These are phyloP conservation scores for Fragum whitleyi DNA, from an alignment of 2,888 invertebrate species.

Conservation along the genomic window DNA sequence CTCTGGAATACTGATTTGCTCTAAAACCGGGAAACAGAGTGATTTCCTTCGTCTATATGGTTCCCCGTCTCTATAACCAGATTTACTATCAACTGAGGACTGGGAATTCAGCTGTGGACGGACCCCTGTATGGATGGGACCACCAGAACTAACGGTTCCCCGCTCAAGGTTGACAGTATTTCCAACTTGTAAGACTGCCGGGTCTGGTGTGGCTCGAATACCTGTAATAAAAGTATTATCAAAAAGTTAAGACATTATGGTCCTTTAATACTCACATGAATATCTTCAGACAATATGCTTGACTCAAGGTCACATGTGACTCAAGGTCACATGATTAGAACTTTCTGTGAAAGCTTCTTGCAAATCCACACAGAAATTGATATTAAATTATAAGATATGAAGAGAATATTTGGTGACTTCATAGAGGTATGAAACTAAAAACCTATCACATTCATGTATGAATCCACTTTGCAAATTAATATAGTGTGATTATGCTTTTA, in stretches of 20 bases:
- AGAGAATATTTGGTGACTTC: too few species aligned
- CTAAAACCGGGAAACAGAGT: slow-evolving; percentile 73
- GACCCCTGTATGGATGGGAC: slow-evolving; percentile 23
- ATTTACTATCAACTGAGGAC: background rate
- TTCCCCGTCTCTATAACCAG: slow-evolving; percentile 77
- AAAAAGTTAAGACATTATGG: too few species aligned
- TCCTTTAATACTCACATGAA: too few species aligned
- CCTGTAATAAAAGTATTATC: slow-evolving; percentile 35
- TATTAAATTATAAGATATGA: too few species aligned
- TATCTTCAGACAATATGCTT: background rate
- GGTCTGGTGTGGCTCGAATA: slow-evolving; percentile 32
- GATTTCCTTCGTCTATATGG: slow-evolving; percentile 68
- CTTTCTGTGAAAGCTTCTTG: background rate
- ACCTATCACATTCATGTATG: too few species aligned
- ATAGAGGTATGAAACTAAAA: too few species aligned
- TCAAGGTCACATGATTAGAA: background rate
- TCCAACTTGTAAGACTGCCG: slow-evolving; percentile 46
- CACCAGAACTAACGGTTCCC: slow-evolving; percentile 1
- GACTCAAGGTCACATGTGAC: background rate
- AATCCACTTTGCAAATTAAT: too few species aligned
- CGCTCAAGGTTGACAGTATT: slow-evolving; percentile 26
- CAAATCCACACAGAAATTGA: too few species aligned
- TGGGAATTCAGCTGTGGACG: background rate
- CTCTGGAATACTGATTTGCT: slow-evolving; percentile 72
- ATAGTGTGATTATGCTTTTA: too few species aligned